A percentile compares a stretch with the other conserved stretches of the same genome.
Conservation (phyloP, 2,113 vertebrate genomes). For the Dascyllus trimaculatus region DNA sequence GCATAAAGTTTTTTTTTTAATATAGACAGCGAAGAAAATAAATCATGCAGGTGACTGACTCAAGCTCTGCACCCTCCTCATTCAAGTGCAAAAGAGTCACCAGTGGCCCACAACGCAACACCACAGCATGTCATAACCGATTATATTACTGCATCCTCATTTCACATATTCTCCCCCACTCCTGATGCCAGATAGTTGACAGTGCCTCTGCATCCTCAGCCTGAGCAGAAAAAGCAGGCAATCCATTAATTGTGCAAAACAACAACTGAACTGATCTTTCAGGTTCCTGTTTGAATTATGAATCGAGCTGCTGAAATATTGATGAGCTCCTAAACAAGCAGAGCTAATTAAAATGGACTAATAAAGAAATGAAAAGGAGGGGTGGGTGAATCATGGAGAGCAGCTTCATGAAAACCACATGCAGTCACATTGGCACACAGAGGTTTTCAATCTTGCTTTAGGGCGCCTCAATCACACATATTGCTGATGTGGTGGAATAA, state of each 20-base stretch:
- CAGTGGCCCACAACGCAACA: conserved; percentile 51
- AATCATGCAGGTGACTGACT: conserved; percentile 1
- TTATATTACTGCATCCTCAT: conserved; percentile 43
- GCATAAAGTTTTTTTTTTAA: background rate
- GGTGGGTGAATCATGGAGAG: background rate
- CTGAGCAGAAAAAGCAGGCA: too few relatives aligned
- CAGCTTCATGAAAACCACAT: background rate
- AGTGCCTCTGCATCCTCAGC: background rate
- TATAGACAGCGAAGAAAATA: conserved; percentile 34
- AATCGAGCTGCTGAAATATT: conserved; percentile 58
- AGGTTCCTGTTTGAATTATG: conserved; percentile 61
- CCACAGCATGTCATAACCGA: conserved; percentile 55
- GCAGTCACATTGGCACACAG: background rate
- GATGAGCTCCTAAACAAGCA: conserved; percentile 47
- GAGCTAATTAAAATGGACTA: conserved; percentile 44
- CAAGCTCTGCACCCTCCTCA: conserved; percentile 22
- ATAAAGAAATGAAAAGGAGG: background rate
- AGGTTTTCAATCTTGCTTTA: conserved; percentile 3
- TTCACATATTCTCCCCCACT: conserved; percentile 19
- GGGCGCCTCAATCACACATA: conserved; percentile 11
- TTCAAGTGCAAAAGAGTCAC: conserved; percentile 25
- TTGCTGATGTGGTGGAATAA: too few relatives aligned
- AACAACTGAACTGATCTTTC: conserved; percentile 51
- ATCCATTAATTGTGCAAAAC: background rate
- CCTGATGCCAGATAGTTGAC: background rate